Evolutionary conservation across 1,140 invertebrate genomes (phyloP).

Genomic region (Lamellibrachia luymesi): DNA sequence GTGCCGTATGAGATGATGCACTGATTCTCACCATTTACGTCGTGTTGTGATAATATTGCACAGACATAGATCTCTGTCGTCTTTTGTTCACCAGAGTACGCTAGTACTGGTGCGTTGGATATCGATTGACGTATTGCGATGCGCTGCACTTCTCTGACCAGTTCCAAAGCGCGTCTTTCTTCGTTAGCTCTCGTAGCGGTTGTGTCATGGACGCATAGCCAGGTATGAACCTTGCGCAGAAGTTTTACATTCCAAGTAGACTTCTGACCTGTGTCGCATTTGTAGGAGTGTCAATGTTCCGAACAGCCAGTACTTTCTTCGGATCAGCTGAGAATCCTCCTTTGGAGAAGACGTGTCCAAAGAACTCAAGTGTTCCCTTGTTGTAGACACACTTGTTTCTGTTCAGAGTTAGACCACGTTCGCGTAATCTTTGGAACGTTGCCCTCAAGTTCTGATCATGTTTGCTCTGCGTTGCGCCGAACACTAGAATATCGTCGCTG

Average conservation of each 20-base stretch:
- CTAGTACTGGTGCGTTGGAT: background rate
- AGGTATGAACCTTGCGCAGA: slow-evolving; percentile 9
- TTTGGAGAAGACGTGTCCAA: too few relatives aligned
- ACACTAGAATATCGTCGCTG: too few relatives aligned
- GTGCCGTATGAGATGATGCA: slow-evolving; percentile 28
- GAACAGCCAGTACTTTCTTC: background rate
- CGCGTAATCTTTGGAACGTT: too few relatives aligned
- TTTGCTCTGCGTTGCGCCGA: too few relatives aligned
- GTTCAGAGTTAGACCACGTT: too few relatives aligned
- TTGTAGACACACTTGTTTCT: too few relatives aligned
- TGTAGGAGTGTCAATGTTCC: background rate
- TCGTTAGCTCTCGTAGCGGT: background rate
- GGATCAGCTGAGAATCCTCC: slow-evolving; percentile 2
- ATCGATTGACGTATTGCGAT: background rate
- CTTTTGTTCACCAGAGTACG: background rate
- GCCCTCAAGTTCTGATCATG: too few relatives aligned
- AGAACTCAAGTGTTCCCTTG: too few relatives aligned
- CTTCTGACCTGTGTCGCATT: background rate
- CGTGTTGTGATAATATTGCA: background rate
- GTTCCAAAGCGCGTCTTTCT: too few relatives aligned
- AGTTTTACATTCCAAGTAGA: slow-evolving; percentile 20
- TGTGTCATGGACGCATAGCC: slow-evolving; percentile 1
- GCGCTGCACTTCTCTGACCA: background rate
- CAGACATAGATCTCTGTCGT: background rate
- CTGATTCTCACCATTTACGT: background rate